Base-by-base conservation (phyloP, 1,140 invertebrate genomes). In the Belonocnema kinseyi region DNA sequence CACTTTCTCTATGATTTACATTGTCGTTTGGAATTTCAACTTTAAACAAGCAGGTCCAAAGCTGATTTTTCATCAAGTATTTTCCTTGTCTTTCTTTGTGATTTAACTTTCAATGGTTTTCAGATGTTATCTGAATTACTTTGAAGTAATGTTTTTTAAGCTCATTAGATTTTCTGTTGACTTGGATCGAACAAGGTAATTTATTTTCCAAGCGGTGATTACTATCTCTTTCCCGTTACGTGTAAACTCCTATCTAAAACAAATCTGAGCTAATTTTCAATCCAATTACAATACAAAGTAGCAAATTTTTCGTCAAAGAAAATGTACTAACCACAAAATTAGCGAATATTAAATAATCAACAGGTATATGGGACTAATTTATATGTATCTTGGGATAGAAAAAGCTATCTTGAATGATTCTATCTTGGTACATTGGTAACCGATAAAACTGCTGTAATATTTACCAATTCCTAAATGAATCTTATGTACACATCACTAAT, bases 181-280 rank as follows among this genome's bases (percentile, higher is more conserved):
- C 58, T 66, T 66, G 4, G 16, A 66, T 40, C 58, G 26, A 61
- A 61, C 19, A 16, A 66, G 58, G 58, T 6, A 26, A 66, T 66
- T 66, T 66, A 61, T 61, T 61, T 16, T 66, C 58, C 58, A 66
- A 40, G 40, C 58, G 40, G 58, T 16, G 21, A 66, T 66, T 66
- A 40, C 14, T 40, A 66, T 33, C 26, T 66, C 21, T 26, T 61
- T 61, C 40, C 12, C 26, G 5, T 26, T 33, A 66, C 26, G 14
- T 58, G 54, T 58, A 66, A 26, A 40, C 58, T 33, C 21, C 58
- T 61, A 61, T 61, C 11, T 6, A 7, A 33, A 61, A 19, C 13
- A 13, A 14, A 12, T 61, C 26, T 61, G 21, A 61, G 11, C 21
- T 19, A 21, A 61, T 61, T 61, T 61, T 21, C 58, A 19, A 21